A percentile compares a stretch with the other conserved stretches of the same genome.
These are phyloP conservation scores for Aphodius sticticus DNA, from an alignment of 2,888 invertebrate genomes.

Conservation along the genomic window DNA sequence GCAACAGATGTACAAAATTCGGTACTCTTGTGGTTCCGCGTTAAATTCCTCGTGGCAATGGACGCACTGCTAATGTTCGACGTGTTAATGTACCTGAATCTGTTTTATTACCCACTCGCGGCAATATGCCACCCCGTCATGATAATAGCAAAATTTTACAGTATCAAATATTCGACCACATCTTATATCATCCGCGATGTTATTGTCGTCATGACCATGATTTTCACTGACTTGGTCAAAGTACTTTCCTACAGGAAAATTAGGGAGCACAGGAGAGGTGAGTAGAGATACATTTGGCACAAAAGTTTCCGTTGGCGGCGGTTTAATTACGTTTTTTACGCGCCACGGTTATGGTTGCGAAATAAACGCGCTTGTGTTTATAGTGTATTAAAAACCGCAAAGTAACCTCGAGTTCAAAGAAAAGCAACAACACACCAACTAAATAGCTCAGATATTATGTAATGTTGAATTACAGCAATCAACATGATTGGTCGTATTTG, in stretches of 20 bases:
- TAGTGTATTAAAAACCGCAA: background rate
- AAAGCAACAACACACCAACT: no score
- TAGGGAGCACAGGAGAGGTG: constrained; percentile 44
- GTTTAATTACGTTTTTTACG: background rate
- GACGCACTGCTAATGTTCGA: constrained; percentile 47
- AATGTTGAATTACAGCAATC: no score
- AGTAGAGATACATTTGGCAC: constrained; percentile 9
- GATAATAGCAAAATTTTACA: constrained; percentile 45
- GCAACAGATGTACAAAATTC: background rate
- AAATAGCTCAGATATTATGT: no score
- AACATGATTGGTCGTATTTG: no score
- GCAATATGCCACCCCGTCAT: constrained; percentile 44
- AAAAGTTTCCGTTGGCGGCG: background rate
- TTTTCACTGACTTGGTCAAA: constrained; percentile 45
- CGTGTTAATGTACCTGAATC: constrained; percentile 47
- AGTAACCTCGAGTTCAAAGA: background rate
- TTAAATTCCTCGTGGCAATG: constrained; percentile 34
- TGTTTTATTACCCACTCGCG: constrained; percentile 46
- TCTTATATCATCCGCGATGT: constrained; percentile 42
- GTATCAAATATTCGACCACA: constrained; percentile 43
- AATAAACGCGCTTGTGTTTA: background rate
- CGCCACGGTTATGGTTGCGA: background rate
- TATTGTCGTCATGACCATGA: constrained; percentile 44
- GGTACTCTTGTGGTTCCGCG: background rate
- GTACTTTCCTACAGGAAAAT: constrained; percentile 43